Percentiles rank a stretch among this genome's conserved stretches.
These are phyloP conservation scores for Trichosurus vulpecula DNA, from an alignment of 2,797 vertebrate species.

Conservation along the genomic window DNA sequence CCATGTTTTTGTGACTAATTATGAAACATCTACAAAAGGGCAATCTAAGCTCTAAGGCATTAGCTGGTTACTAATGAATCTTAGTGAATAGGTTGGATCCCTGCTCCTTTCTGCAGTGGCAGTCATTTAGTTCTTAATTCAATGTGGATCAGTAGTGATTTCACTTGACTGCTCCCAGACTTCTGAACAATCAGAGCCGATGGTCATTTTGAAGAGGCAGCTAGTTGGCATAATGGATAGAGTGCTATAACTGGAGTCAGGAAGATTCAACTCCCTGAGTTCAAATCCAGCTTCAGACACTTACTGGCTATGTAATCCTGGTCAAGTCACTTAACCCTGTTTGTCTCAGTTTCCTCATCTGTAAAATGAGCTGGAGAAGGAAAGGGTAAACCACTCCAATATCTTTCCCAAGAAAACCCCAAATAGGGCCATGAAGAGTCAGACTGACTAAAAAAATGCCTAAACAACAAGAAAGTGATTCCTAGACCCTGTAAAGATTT, in stretches of 20 bases:
- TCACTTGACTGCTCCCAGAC: conserved; percentile 11
- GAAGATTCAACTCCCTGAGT: background rate
- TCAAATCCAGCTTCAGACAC: background rate
- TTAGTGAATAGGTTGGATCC: conserved; percentile 35
- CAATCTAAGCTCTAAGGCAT: conserved; percentile 15
- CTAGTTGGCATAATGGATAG: background rate
- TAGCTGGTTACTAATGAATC: conserved; percentile 49
- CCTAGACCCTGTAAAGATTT: conserved; percentile 30
- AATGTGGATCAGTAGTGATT: background rate
- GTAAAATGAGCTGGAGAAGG: background rate
- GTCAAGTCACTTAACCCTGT: background rate
- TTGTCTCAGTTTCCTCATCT: background rate
- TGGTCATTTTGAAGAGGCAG: background rate
- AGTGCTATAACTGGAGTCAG: background rate
- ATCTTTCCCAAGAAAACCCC: background rate
- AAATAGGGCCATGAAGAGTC: background rate
- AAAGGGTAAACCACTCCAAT: background rate
- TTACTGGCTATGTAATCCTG: background rate
- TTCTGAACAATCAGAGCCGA: background rate
- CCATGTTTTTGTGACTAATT: conserved; percentile 22
- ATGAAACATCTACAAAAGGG: conserved; percentile 8
- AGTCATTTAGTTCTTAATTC: conserved; percentile 34
- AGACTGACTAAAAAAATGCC: background rate
- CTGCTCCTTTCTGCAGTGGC: background rate
- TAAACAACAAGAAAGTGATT: conserved; percentile 15